Evolutionary conservation across 2,797 vertebrate genomes (phyloP).

Genomic region (Poeciliopsis infans): DNA sequence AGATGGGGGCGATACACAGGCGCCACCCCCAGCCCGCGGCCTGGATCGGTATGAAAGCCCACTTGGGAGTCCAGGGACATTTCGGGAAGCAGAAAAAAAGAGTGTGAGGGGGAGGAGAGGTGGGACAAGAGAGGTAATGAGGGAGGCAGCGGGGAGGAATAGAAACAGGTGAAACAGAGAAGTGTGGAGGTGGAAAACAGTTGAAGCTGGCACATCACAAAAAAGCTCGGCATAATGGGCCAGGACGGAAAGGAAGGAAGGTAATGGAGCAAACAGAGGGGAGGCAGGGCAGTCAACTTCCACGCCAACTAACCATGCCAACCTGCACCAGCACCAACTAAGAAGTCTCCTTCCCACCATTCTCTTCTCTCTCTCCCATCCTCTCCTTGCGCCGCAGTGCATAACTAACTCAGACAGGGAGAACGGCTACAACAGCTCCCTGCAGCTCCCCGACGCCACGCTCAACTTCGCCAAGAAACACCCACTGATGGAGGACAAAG

Average conservation of each 20-base stretch:
- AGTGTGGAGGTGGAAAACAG: slow-evolving; percentile 39
- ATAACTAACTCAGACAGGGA: slow-evolving; percentile 90
- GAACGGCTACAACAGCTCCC: slow-evolving; percentile 87
- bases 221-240: slow-evolving; percentile 59
- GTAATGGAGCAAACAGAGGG: slow-evolving; percentile 24
- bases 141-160: slow-evolving; percentile 20
- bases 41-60: slow-evolving; percentile 87
- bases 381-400: slow-evolving; percentile 81
- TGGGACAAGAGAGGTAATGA: slow-evolving; percentile 20
- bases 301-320: slow-evolving; percentile 60
- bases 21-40: slow-evolving; percentile 86
- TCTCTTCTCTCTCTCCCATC: slow-evolving; percentile 14
- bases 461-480: slow-evolving; percentile 99
- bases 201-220: slow-evolving; percentile 40
- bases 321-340: slow-evolving; percentile 59
- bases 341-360: slow-evolving; percentile 53
- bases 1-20: slow-evolving; percentile 89
- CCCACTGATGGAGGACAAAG: slow-evolving; percentile 91
- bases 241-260: slow-evolving; percentile 41
- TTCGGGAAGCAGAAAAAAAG: slow-evolving; percentile 7
- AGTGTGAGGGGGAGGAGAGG: slow-evolving; percentile 13
- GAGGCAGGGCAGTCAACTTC: slow-evolving; percentile 19
- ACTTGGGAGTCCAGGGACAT: background rate
- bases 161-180: slow-evolving; percentile 25
- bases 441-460: slow-evolving; percentile 93